Evolutionary conservation across 2,113 vertebrate genomes (phyloP), one percentile per base, ranked within the genome.

Genomic region (Coptodon bakossiorum): DNA sequence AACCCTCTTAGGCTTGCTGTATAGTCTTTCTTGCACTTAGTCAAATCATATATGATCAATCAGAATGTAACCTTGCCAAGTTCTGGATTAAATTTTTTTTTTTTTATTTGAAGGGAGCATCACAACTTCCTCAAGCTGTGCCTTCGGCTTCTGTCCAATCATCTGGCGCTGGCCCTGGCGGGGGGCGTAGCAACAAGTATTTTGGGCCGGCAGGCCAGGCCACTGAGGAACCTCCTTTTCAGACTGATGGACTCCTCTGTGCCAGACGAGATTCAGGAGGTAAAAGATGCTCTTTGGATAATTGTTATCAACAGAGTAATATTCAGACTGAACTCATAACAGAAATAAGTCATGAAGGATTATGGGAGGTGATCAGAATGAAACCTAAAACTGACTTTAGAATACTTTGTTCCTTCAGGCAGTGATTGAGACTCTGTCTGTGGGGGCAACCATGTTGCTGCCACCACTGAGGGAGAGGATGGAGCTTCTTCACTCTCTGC

Each of bases 181-280:
- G 99, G 99, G 86, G 99, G 99, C 17, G 98, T 99, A 81, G 99
- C 99, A 88, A 99, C 98, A 3, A 99, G 99, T 88, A 99, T 99
- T 86, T 96, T 99, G 83, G 99, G 99, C 14, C 96, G 98, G 38
- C 99, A 99, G 92, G 98, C 98, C 5, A 96, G 99, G 38, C 99
- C 99, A 2, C 97, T 99, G 90, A 96, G 99, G 83, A 99, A 99
- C 93, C 95, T 99, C 17, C 96, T 99, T 4, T 99, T 99, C 84
- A 97, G 98, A 36, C 90, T 99, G 89, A 99, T 99, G 99, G 99
- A 99, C 88, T 98, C 98, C 2, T 99, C 98, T 19, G 99, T 99
- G 24, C 99, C 99, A 27, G 99, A 99, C 93, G 98, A 99, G 96
- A 99, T 99, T 88, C 99, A 99, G 88, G 99, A 99, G 96, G 99